Base-by-base conservation (phyloP, 2,797 vertebrate species). In the Toxotes lorentzi region DNA sequence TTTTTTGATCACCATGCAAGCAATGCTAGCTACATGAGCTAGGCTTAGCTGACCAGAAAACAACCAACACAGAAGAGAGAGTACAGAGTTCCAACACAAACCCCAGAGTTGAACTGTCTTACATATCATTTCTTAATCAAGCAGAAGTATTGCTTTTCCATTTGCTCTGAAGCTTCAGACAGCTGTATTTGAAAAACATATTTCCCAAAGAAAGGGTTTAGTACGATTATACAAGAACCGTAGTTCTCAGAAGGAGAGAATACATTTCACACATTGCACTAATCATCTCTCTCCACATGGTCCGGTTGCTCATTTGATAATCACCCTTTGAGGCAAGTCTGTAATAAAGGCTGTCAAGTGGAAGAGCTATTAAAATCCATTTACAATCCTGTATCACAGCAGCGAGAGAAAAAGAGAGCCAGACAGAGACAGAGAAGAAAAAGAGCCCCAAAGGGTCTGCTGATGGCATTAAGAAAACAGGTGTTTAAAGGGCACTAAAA, bases 351-450 rank as follows among this genome's bases (percentile, higher is more conserved):
- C 81, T 88, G 85, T 86, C 78, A 72, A 86, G 79, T 85, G 71
- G 79, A 83, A 74, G 68, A 76, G 78, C 83, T 79, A 88, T 92
- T 92, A 86, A 86, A 91, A 87, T 85, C 80, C 76, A 91, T 94
- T 92, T 83, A 79, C 79, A 77, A 69, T 57, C 40, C 16, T 34
- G 53, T 73, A 74, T 69, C 53, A 64, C 67, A 78, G 62, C 61
- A 57, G 66, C 43, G 5, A 57, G 45, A 71, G 48, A 50, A 71
- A 66, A 58, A 72, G 60, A 57, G 8, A 60, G 30, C 13, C 35
- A 50, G 27, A 51, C n/a, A 78, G 34, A 76, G 13, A 41, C 27
- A 30, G 27, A 12, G 51, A 69, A 68, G 43, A 70, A 85, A 83
- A 87, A 35, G 24, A 45, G 53, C 57, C 48, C 50, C 7, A 1